Evolutionary conservation across 2,888 invertebrate genomes (phyloP).

Genomic region (Drosophila rubida): DNA sequence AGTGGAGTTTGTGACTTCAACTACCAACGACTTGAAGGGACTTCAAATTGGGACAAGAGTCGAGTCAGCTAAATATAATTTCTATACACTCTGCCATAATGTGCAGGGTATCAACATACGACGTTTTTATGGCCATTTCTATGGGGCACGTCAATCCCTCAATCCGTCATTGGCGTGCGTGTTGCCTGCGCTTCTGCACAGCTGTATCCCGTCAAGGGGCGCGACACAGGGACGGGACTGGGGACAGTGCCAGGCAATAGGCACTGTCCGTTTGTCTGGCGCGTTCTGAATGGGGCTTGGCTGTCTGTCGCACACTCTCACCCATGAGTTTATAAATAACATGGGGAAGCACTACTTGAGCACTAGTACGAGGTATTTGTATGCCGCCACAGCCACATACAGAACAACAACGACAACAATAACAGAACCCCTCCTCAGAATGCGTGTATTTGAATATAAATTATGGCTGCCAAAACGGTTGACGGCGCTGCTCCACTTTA

Average conservation of each 20-base stretch:
- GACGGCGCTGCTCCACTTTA: slow-evolving; percentile 59
- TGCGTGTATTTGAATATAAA: slow-evolving; percentile 45
- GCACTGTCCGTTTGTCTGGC: slow-evolving; percentile 41
- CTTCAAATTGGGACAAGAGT: background rate
- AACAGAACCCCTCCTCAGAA: slow-evolving; percentile 8
- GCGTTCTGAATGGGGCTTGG: background rate
- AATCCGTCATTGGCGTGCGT: slow-evolving; percentile 23
- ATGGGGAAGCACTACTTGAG: slow-evolving; percentile 61
- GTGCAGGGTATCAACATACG: slow-evolving; percentile 22
- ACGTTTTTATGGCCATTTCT: slow-evolving; percentile 17
- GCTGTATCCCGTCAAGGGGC: background rate
- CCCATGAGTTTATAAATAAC: slow-evolving; percentile 65
- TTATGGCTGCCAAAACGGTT: slow-evolving; percentile 58
- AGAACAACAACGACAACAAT: background rate
- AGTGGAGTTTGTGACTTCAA: too few species aligned
- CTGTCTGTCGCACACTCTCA: slow-evolving; percentile 25
- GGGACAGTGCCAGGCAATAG: slow-evolving; percentile 23
- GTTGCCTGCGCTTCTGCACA: background rate
- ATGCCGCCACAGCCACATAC: slow-evolving; percentile 3
- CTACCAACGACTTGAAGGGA: background rate
- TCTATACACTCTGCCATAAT: too few species aligned
- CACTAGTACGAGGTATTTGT: slow-evolving; percentile 22
- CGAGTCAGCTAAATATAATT: background rate
- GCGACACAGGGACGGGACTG: background rate
- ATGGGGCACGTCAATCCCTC: slow-evolving; percentile 33